Evolutionary conservation across 2,113 vertebrate species (phyloP), one percentile per base, ranked within the genome.

Genomic region (Bos javanicus): DNA sequence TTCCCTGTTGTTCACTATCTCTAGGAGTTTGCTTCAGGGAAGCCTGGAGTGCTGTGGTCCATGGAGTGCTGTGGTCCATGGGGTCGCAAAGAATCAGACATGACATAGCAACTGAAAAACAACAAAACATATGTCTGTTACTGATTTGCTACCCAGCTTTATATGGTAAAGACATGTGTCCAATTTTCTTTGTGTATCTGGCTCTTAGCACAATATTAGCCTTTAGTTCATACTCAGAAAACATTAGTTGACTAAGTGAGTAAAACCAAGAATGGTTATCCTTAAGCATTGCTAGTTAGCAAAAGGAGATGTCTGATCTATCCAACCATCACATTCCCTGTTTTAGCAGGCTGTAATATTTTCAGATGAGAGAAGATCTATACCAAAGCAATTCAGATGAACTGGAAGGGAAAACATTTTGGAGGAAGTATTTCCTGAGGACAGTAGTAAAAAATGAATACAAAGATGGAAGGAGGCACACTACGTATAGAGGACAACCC

Each of bases 191-290:
- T 64, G n/a, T 71, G 23, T 91, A 50, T 10, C 8, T 85, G 33
- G 19, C 12, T 48, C 19, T 78, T 83, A n/a, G 14, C 23, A 56
- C 21, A 36, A 14, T 46, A 33, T 30, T 93, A 67, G 30, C 52
- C 48, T 92, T 89, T 39, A 84, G 8, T 95, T 96, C 16, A n/a
- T 78, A 62, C 11, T 90, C 30, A 60, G 85, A 10, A 89, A 85
- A 54, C 12, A 7, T 76, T 62, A 80, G 43, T 76, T 83, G 39
- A 92, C 23, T 56, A 62, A 56, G 14, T 43, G 46, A 91, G 30
- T 82, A 43, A 95, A 94, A 57, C 30, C 54, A 11, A 46, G 26
- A 83, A n/a, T 67, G 86, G 17, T 54, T 90, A 54, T 50, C 19
- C 67, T 94, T 33, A 78, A 43, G 19, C 33, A 82, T 33, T 46